phyloP scores from a whole-genome alignment of 2,113 vertebrate genomes.

The Burhinus bistriatus region DNA sequence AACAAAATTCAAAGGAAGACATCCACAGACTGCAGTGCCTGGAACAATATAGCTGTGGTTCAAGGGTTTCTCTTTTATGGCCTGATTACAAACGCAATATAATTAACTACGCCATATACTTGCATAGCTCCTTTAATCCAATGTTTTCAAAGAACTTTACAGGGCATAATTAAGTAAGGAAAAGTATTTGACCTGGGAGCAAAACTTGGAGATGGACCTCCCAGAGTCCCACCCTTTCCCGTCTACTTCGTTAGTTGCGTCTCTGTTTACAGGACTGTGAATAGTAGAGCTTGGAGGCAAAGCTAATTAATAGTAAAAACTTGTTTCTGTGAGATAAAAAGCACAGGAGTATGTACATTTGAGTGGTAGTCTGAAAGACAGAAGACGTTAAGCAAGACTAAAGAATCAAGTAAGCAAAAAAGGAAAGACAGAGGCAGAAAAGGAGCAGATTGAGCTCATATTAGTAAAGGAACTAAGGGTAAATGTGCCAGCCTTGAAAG shows the following conservation, averaged over 20 bases:
- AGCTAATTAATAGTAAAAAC: neutral
- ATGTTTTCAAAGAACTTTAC: neutral
- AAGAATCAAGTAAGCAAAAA: neutral
- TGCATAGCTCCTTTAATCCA: neutral
- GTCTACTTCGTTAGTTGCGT: neutral
- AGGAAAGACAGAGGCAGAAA: neutral
- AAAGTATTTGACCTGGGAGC: neutral
- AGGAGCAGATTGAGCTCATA: neutral
- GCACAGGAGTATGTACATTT: neutral
- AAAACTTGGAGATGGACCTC: neutral
- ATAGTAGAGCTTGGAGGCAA: neutral
- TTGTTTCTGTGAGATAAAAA: neutral
- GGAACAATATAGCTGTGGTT: neutral
- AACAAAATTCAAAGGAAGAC: neutral
- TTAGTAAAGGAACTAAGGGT: neutral
- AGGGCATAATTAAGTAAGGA: neutral
- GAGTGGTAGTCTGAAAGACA: neutral
- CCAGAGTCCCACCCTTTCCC: neutral
- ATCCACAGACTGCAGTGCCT: neutral
- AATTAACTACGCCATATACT: neutral
- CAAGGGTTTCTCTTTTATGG: conserved; percentile 25
- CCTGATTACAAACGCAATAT: neutral
- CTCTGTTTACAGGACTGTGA: neutral
- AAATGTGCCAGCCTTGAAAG: neutral
- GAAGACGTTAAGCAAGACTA: neutral